These are phyloP conservation scores for Yponomeuta malinellus DNA, from an alignment of 2,888 invertebrate genomes.

Conservation along the genomic window DNA sequence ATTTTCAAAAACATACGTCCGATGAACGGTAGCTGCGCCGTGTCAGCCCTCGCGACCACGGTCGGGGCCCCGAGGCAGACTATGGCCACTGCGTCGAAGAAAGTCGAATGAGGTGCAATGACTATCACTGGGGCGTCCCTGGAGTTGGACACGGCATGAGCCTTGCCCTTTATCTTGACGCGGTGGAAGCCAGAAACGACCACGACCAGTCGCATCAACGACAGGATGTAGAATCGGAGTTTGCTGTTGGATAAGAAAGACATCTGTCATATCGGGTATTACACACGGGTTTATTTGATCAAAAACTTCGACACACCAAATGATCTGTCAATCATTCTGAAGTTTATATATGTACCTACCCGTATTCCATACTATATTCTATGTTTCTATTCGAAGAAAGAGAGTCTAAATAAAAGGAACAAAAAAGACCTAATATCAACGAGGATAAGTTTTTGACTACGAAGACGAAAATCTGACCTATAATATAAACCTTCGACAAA, in stretches of 20 bases:
- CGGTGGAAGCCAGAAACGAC: slow-evolving; percentile 88
- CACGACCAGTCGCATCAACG: slow-evolving; percentile 85
- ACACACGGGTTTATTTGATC: no score
- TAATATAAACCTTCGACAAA: no score
- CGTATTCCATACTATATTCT: no score
- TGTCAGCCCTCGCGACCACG: slow-evolving; percentile 92
- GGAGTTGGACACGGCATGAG: slow-evolving; percentile 55
- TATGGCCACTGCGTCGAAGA: slow-evolving; percentile 91
- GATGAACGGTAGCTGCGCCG: slow-evolving; percentile 87
- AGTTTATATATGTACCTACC: no score
- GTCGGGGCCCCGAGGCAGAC: slow-evolving; percentile 89
- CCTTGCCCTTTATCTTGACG: slow-evolving; percentile 83
- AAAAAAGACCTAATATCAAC: no score
- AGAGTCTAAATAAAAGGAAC: no score
- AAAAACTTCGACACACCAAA: no score
- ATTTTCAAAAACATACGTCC: slow-evolving; percentile 84
- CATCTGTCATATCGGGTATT: not conserved
- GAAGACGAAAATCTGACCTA: no score
- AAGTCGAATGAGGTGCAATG: slow-evolving; percentile 93
- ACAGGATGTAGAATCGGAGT: slow-evolving; percentile 79
- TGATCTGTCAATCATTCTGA: no score
- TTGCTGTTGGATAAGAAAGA: slow-evolving; percentile 62
- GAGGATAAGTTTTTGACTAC: no score
- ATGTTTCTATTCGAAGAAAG: no score
- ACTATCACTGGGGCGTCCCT: slow-evolving; percentile 89